Conservation (phyloP, 2,888 invertebrate species). For the Cerceris ruficornis region DNA sequence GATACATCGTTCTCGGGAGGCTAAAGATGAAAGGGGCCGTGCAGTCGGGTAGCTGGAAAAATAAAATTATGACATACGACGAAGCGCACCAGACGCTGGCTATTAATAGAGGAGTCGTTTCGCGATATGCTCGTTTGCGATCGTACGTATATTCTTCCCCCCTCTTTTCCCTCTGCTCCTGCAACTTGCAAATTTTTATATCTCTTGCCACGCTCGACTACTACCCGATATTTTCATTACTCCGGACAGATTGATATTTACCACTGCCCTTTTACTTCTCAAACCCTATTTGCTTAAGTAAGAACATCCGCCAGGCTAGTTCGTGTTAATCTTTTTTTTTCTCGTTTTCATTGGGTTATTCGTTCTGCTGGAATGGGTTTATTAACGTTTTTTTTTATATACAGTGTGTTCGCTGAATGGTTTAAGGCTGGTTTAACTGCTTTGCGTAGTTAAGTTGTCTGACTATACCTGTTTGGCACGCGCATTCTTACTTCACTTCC, state of each 20-base stretch:
- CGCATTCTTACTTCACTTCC: no score
- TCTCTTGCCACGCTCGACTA: conserved; percentile 6
- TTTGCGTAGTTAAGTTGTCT: no score
- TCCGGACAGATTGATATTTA: not conserved
- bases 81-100: conserved; percentile 45
- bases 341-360: no score
- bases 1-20: conserved; percentile 45
- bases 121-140: conserved; percentile 28
- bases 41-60: conserved; percentile 54
- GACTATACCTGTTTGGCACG: no score
- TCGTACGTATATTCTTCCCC: not conserved
- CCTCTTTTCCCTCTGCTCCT: not conserved
- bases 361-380: no score
- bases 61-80: conserved; percentile 65
- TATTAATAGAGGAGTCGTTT: conserved; percentile 70
- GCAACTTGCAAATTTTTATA: not conserved
- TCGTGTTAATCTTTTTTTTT: no score
- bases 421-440: no score
- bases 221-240: not conserved
- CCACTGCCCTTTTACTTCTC: not conserved
- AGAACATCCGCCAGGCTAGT: no score
- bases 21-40: conserved; percentile 67
- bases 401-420: no score
- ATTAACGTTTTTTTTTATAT: no score
- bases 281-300: not conserved